Evolutionary conservation across 2,113 vertebrate species (phyloP), one percentile per base, ranked within the genome.

Genomic region (Desmodus rotundus): DNA sequence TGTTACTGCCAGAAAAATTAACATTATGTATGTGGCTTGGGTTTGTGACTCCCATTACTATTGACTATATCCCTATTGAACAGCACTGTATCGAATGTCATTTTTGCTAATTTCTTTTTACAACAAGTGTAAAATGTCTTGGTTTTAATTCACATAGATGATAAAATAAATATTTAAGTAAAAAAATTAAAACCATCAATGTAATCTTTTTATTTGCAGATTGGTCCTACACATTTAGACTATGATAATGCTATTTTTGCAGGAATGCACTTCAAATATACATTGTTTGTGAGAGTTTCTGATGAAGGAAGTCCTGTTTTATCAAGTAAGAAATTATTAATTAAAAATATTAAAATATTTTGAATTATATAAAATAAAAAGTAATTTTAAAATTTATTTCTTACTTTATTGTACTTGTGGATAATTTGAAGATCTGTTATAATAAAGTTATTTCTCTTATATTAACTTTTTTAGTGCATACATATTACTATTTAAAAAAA

Each of bases 221-320:
- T 65, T 94, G 89, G 88, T 10, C 89, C 77, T 77, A 85, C 80
- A 68, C 7, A 33, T 63, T 78, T 98, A 73, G 82, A 98, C 89
- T 97, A 43, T 91, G 95, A 97, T 96, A 83, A 82, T 91, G 38
- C 68, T 47, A 65, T 61, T 95, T 98, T 97, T 94, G 16, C 16
- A 13, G 85, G 38, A 67, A 97, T 58, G 43, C 4, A 98, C 14
- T 97, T 98, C 95, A 94, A 97, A 31, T 68, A 97, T 8, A 96
- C 2, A 5, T 17, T 97, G 31, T 76, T 94, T 54, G 73, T 94
- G 31, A 93, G 7, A 92, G 68, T 89, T 13, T 97, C 52, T 68
- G 93, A 96, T 80, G 15, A 45, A 94, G 97, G 83, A 31, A 90
- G 2, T 9, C 45, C 93, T 33, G 33, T 50, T 56, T 28, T 97